A percentile compares a stretch with the other conserved stretches of the same genome.
These are phyloP conservation scores for Dynastes grantii DNA, from an alignment of 2,888 invertebrate genomes.

Conservation along the genomic window DNA sequence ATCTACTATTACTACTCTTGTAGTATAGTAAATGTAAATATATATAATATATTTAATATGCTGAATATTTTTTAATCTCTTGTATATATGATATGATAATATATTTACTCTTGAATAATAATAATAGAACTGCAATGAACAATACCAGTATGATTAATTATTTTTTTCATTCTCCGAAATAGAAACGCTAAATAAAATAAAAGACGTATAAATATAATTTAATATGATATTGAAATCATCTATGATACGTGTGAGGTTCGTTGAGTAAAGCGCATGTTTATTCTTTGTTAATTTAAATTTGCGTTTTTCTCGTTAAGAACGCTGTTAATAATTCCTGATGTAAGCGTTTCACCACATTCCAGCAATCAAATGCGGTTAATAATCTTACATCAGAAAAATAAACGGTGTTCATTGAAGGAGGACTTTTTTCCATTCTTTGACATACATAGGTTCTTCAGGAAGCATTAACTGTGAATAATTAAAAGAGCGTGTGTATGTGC, in stretches of 20 bases:
- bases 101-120: conserved; percentile 42
- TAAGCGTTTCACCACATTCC: conserved; percentile 25
- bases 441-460: conserved; percentile 22
- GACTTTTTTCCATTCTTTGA: background rate
- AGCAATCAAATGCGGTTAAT: conserved; percentile 7
- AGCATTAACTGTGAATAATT: conserved; percentile 10
- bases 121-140: conserved; percentile 38
- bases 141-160: conserved; percentile 39
- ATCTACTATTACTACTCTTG: conserved; percentile 46
- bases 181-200: conserved; percentile 24
- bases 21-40: conserved; percentile 53
- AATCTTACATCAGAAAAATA: conserved; percentile 2
- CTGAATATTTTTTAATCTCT: conserved; percentile 54
- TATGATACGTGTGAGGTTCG: conserved; percentile 3
- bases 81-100: conserved; percentile 50
- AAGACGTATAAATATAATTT: conserved; percentile 22
- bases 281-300: background rate
- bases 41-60: conserved; percentile 53
- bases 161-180: conserved; percentile 31
- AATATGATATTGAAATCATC: conserved; percentile 14
- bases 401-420: background rate
- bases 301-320: background rate
- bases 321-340: background rate
- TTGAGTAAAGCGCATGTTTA: background rate
- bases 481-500: conserved; percentile 17